phyloP scores from a whole-genome alignment of 2,113 vertebrate genomes.

The Nesogale talazaci region DNA sequence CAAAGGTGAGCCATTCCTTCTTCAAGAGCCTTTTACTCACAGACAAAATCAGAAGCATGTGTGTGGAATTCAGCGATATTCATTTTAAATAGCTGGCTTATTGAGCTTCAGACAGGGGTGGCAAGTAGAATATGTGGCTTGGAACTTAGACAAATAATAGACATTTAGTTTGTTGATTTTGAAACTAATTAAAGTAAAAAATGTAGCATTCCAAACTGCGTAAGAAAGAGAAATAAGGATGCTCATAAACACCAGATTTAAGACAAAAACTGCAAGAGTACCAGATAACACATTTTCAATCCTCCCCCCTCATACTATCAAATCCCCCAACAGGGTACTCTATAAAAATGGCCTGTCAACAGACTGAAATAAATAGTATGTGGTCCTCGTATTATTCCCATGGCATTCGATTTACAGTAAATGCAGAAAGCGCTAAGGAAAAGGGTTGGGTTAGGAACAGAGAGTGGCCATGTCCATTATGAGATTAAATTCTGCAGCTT shows the following conservation, averaged over 20 bases:
- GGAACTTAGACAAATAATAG: constrained; percentile 27
- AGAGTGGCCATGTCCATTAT: constrained; percentile 26
- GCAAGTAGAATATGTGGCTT: constrained; percentile 36
- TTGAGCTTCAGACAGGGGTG: constrained; percentile 12
- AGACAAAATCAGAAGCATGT: constrained; percentile 22
- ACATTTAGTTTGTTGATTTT: constrained; percentile 66
- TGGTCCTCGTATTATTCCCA: constrained; percentile 63
- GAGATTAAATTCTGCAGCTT: constrained; percentile 61
- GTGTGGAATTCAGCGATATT: constrained; percentile 49
- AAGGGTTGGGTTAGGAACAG: not conserved
- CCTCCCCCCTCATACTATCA: constrained; percentile 67
- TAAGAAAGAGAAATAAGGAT: constrained; percentile 52
- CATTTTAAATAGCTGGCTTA: constrained; percentile 9
- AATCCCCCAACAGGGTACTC: constrained; percentile 71
- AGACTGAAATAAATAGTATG: constrained; percentile 67
- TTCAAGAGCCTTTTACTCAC: not conserved
- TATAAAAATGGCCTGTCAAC: constrained; percentile 73
- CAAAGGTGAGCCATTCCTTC: not conserved
- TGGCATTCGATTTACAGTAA: constrained; percentile 65
- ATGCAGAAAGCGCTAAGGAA: constrained; percentile 51
- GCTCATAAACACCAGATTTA: constrained; percentile 67
- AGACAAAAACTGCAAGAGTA: constrained; percentile 65
- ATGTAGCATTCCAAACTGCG: constrained; percentile 50
- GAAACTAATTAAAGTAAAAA: constrained; percentile 71
- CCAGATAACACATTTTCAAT: constrained; percentile 66